Conservation (phyloP, 2,797 vertebrate species). For the Tympanoctomys barrerae region DNA sequence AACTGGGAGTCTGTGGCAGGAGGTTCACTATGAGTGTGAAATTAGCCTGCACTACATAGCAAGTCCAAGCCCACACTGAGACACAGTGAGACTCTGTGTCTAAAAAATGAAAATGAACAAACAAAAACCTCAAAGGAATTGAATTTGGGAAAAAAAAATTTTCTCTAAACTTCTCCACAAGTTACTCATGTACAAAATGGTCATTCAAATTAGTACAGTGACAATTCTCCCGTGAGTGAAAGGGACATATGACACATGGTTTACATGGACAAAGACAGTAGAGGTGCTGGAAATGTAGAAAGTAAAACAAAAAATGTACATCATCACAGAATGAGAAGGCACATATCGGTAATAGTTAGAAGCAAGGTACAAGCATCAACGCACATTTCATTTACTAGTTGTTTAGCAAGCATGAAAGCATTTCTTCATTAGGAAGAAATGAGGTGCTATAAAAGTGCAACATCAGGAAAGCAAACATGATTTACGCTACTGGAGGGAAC, state of each 20-base stretch:
- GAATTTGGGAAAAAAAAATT: background rate
- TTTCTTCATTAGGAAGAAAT: background rate
- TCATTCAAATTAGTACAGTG: background rate
- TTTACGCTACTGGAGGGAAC: background rate
- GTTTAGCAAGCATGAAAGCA: too few species aligned
- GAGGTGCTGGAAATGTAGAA: too few species aligned
- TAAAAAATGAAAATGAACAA: background rate
- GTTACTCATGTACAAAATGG: background rate
- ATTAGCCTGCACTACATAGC: background rate
- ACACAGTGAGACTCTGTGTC: background rate
- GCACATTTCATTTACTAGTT: too few species aligned
- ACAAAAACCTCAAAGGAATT: background rate
- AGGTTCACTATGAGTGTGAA: background rate
- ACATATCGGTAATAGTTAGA: too few species aligned
- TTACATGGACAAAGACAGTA: too few species aligned
- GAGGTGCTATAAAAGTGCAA: background rate
- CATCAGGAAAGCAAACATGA: background rate
- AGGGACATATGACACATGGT: too few species aligned
- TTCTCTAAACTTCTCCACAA: background rate
- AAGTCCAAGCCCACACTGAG: background rate
- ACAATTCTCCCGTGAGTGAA: too few species aligned
- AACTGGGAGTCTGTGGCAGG: background rate
- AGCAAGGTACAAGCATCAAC: too few species aligned
- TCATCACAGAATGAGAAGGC: too few species aligned
- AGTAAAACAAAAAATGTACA: too few species aligned